Base-by-base conservation (phyloP, 2,797 vertebrate genomes). In the Diplodus sargus region DNA sequence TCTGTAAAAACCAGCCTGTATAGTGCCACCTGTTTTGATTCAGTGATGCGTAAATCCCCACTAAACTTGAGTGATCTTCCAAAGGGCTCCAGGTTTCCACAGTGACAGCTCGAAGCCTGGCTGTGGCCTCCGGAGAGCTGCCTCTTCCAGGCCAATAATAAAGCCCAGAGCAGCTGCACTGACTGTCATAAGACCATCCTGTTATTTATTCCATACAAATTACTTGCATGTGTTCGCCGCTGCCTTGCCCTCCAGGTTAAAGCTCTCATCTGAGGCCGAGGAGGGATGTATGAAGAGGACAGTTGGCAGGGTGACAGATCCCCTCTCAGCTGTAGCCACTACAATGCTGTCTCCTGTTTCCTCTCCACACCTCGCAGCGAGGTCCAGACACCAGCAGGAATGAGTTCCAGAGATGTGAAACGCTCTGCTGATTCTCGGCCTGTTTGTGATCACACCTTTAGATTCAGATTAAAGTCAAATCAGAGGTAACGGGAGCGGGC, bases 181-280 rank as follows among this genome's bases (percentile, higher is more conserved):
- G 79, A 80, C 87, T 83, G 91, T 92, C 92, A 90, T 74, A 86
- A 90, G 86, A 92, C 83, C 90, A 86, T 92, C 88, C 90, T 77
- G 82, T 92, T 91, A 90, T 93, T 93, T 92, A 94, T 90, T 91
- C 87, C 49, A 84, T 84, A 93, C 93, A 93, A 92, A 95, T 95
- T 48, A 91, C 90, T 94, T 83, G 81, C 93, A 95, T 88, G 84
- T 95, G 95, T 91, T 90, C 70, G 3, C 53, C 43, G 3, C 82
- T 62, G 90, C 87, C 83, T 90, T 89, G 88, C 87, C 90, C 88
- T 86, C 83, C 70, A 86, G 89, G 91, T 90, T 88, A 88, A 89
- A 85, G 61, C 89, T 84, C 82, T 86, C 79, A 73, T 81, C 77
- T 22, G 16, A 84, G 64, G 79, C 66, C 12, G 18, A 70, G 70